A percentile compares a stretch with the other conserved stretches of the same genome.
These are phyloP conservation scores for Neodiprion virginianus DNA, from an alignment of 1,140 invertebrate species.

Conservation along the genomic window DNA sequence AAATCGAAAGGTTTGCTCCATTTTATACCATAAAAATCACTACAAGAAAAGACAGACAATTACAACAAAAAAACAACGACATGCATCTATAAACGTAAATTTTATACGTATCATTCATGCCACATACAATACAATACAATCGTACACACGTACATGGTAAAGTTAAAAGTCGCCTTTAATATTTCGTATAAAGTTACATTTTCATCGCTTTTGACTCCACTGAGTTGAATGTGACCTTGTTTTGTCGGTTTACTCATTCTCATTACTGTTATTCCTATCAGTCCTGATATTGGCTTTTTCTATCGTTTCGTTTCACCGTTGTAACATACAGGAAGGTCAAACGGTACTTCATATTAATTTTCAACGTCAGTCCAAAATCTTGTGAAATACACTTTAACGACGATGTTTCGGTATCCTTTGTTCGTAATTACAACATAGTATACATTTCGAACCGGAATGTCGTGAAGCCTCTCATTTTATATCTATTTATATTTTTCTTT, in stretches of 20 bases:
- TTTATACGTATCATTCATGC: not conserved
- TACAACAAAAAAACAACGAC: not conserved
- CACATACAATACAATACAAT: no score
- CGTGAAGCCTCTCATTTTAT: no score
- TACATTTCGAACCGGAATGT: no score
- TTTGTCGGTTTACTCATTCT: not conserved
- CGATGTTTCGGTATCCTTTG: no score
- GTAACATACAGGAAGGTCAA: not conserved
- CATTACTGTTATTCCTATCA: not conserved
- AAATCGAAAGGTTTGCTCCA: constrained; percentile 62
- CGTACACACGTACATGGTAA: not conserved
- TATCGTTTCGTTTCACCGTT: not conserved
- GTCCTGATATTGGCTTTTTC: not conserved
- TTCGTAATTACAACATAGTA: no score
- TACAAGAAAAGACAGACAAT: not conserved
- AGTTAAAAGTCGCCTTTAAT: no score
- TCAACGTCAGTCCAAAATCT: no score
- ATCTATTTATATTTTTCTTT: no score
- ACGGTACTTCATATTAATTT: not conserved
- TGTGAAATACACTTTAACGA: no score
- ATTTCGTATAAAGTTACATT: no score
- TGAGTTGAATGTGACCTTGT: not conserved
- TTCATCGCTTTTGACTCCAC: not conserved
- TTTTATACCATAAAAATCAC: constrained; percentile 16
- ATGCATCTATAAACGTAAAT: not conserved